Evolutionary conservation across 1,140 invertebrate genomes (phyloP).

Genomic region (Drosophila simulans): DNA sequence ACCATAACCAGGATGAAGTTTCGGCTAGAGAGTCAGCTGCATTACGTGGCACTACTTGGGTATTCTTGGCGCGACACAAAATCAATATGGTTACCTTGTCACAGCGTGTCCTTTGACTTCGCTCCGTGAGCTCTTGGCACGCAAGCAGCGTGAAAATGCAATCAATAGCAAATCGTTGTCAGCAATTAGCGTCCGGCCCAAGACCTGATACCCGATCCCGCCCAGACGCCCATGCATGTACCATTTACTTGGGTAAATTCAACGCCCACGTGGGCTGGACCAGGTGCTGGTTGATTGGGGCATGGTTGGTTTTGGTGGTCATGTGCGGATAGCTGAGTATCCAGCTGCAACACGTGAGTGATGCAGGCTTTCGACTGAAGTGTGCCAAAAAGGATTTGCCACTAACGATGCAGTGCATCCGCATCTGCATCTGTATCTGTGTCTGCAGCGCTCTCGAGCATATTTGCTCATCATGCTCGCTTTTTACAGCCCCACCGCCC

Average conservation of each 20-base stretch:
- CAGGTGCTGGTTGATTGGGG: neutral
- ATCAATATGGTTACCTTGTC: slow-evolving; percentile 65
- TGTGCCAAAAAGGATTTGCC: slow-evolving; percentile 57
- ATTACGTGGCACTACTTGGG: slow-evolving; percentile 36
- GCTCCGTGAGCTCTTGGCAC: slow-evolving; percentile 43
- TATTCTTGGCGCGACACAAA: slow-evolving; percentile 63
- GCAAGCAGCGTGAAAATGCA: slow-evolving; percentile 66
- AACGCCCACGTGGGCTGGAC: neutral
- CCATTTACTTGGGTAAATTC: no score
- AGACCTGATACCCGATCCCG: slow-evolving; percentile 14
- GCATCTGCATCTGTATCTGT: slow-evolving; percentile 30
- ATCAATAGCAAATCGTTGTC: slow-evolving; percentile 76
- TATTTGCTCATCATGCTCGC: slow-evolving; percentile 54
- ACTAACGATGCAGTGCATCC: slow-evolving; percentile 46
- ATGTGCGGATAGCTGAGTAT: neutral
- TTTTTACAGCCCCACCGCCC: slow-evolving; percentile 12
- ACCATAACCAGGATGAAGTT: neutral
- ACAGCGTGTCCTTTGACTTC: slow-evolving; percentile 48
- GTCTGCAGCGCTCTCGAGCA: slow-evolving; percentile 51
- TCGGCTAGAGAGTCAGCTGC: slow-evolving; percentile 10
- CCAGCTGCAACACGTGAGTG: slow-evolving; percentile 62
- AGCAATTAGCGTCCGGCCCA: slow-evolving; percentile 62
- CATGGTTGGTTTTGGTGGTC: neutral
- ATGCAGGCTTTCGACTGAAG: slow-evolving; percentile 43
- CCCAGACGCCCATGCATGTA: neutral